Evolutionary conservation across 2,113 vertebrate genomes (phyloP).

Genomic region (Tapirus terrestris): DNA sequence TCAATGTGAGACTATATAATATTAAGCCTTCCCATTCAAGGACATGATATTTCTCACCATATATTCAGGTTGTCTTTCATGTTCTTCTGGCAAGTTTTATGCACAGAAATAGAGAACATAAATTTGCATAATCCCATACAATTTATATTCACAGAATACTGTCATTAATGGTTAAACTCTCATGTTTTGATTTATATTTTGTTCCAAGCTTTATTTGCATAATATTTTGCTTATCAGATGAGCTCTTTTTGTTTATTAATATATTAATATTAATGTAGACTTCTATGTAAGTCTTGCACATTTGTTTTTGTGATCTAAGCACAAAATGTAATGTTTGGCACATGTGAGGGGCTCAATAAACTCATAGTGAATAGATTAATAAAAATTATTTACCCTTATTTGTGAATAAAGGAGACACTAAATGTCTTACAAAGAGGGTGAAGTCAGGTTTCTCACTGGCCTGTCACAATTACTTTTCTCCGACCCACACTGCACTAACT

Average conservation of each 20-base stretch:
- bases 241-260: background rate
- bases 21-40: background rate
- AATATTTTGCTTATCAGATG: constrained; percentile 20
- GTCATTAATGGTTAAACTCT: background rate
- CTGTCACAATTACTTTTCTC: background rate
- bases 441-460: background rate
- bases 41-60: background rate
- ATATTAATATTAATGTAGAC: background rate
- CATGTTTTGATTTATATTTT: constrained; percentile 23
- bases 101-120: background rate
- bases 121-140: background rate
- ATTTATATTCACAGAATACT: background rate
- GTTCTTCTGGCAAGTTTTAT: background rate
- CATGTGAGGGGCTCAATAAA: background rate
- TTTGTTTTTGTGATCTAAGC: background rate
- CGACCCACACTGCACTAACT: background rate
- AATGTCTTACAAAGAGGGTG: background rate
- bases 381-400: background rate
- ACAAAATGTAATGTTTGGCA: background rate
- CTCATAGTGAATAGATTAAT: background rate
- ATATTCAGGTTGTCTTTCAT: background rate
- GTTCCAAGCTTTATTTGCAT: background rate
- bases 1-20: background rate
- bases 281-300: background rate
- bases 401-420: background rate